Evolutionary conservation across 2,797 vertebrate genomes (phyloP), one percentile per base, ranked within the genome.

Genomic region (Pempheris klunzingeri): DNA sequence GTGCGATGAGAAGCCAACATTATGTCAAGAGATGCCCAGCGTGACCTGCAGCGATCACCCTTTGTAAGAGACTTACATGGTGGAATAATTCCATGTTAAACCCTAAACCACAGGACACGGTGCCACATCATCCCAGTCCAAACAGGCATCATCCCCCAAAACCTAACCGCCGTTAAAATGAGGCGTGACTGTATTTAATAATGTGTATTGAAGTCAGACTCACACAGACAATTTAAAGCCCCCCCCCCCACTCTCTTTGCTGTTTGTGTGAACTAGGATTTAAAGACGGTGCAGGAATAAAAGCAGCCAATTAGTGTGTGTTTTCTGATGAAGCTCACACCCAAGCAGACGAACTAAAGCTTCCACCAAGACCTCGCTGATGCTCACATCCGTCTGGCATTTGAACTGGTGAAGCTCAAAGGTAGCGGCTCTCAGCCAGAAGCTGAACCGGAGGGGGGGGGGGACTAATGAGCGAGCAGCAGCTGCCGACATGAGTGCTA

Each of bases 391-490:
- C 69, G 66, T 84, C 87, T 92, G 86, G 84, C 85, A 83, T 92
- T 85, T 88, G 76, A 88, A 92, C 84, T 86, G 89, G 84, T 66
- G 85, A 75, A 79, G 86, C 90, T 91, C 90, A 91, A 85, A 93
- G 91, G 91, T 92, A 92, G 87, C 55, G 44, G 78, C 87, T 86
- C 46, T n/a, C 78, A 80, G 91, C 83, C 85, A 83, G 80, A 69
- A 60, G 66, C 63, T 39, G 78, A 87, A 74, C 88, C 63, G 83
- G 80, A 80, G 82, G 84, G 78, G 82, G 83, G 80, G 81, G 82
- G 84, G 78, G 82, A 67, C 87, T 93, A 93, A 93, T 91, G 92
- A 93, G 88, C 85, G 74, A 78, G 81, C 77, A 76, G 86, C 87
- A 88, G 87, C 84, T 87, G 91, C 80, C 81, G 74, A 43, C 70